Evolutionary conservation across 2,113 vertebrate genomes (phyloP).

Genomic region (Felis catus): DNA sequence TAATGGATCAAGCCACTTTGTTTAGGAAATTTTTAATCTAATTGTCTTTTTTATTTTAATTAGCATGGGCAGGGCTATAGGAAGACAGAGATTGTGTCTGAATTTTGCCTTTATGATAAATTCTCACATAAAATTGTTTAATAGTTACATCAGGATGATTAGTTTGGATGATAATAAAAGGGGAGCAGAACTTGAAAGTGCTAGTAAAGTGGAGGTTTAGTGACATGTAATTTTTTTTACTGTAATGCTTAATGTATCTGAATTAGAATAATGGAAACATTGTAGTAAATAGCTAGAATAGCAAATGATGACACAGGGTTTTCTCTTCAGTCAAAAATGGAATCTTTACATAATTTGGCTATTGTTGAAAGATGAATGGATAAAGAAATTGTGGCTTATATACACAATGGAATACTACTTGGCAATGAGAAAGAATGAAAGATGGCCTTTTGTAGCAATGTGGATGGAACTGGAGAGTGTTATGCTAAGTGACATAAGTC

Average conservation of each 20-base stretch:
- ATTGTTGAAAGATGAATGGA: no score
- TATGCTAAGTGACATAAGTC: no score
- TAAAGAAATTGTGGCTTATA: no score
- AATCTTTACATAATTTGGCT: not conserved
- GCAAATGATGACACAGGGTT: not conserved
- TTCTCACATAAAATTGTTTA: not conserved
- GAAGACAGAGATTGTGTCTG: not conserved
- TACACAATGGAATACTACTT: no score
- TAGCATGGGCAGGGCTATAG: not conserved
- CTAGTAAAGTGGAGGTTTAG: not conserved
- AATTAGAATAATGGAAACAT: not conserved
- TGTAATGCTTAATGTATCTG: not conserved
- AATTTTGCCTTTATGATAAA: constrained; percentile 5
- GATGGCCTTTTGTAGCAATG: no score
- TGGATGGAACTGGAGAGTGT: no score
- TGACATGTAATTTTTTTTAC: not conserved
- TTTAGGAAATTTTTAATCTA: constrained; percentile 19
- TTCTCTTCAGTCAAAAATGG: not conserved
- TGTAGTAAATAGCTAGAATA: not conserved
- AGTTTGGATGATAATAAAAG: not conserved
- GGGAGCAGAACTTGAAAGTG: not conserved
- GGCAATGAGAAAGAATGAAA: no score
- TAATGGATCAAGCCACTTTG: not conserved
- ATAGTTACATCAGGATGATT: not conserved
- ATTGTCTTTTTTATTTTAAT: constrained; percentile 32